These are phyloP conservation scores for Rhopilema esculentum DNA, from an alignment of 30 jellyfish, hydroid and myxozoan genomes.

Conservation along the genomic window DNA sequence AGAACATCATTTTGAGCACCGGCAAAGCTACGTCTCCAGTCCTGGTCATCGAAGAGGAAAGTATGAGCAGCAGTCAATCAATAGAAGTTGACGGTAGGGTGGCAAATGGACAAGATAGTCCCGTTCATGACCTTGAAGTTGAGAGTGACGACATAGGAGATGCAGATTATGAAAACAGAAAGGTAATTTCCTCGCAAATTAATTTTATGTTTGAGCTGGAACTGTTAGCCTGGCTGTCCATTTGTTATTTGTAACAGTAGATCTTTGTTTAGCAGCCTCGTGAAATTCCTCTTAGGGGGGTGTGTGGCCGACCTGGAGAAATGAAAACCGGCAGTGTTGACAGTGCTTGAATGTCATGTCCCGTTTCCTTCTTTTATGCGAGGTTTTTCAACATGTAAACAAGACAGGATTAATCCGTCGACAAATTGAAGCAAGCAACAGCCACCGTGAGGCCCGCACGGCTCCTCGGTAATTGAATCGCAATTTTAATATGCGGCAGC, in stretches of 20 bases:
- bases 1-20: constrained; percentile 7
- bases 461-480: neutral
- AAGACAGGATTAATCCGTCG: neutral
- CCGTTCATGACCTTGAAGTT: constrained; percentile 24
- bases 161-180: constrained; percentile 45
- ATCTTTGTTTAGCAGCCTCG: constrained; percentile 1
- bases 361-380: neutral
- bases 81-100: constrained; percentile 62
- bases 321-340: constrained; percentile 8
- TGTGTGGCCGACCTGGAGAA: constrained; percentile 1
- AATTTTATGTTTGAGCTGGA: neutral
- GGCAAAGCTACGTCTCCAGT: constrained; percentile 15
- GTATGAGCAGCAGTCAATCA: constrained; percentile 48
- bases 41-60: constrained; percentile 15
- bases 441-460: neutral
- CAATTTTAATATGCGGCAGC: neutral
- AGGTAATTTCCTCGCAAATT: constrained; percentile 16
- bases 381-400: neutral
- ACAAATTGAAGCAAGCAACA: neutral
- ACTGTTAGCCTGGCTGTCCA: neutral
- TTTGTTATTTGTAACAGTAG: neutral
- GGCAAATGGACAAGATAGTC: constrained; percentile 69
- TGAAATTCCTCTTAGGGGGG: constrained; percentile 28
- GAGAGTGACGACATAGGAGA: constrained; percentile 34
- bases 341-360: neutral